Evolutionary conservation across 2,888 invertebrate genomes (phyloP), one percentile per base, ranked within the genome.

Genomic region (Polymixis flavicincta): DNA sequence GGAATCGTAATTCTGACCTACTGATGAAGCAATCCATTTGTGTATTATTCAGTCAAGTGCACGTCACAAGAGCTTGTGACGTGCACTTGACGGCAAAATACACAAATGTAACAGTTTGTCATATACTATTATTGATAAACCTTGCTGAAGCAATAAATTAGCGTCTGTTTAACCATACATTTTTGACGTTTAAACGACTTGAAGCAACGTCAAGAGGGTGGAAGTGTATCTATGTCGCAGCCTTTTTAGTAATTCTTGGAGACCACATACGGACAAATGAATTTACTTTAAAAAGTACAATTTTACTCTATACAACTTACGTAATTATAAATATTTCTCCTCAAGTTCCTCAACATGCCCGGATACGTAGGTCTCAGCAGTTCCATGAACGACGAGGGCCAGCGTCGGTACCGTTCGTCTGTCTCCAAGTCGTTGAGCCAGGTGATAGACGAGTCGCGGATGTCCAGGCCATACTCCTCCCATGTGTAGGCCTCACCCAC

Each of bases 371-470:
- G 99, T 78, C 99, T 97, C 82, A 99, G 96, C 81, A 99, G 96
- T 89, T 99, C 99, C 96, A 98, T 98, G 71, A 99, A 97, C 55
- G 98, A 98, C 1, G 97, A 97, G 0, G 99, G 98, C 99, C 99
- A 99, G 74, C 98, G 97, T 48, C 97, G 97, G 92, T 99, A 99
- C 82, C 98, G 97, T 61, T 97, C 97, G 96, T 99, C 99, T 14
- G 97, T 97, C 95, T 99, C 99, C 75, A 99, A 97, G 92, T 99
- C 99, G 92, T 99, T 99, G 42, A 99, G 97, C 98, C 99, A 99
- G 92, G 98, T 97, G 77, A 99, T 98, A 1, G 99, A 98, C 0
- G 98, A 98, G 92, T 99, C 99, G 78, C 99, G 97, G 82, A 99
- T 98, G 92, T 99, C 99, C 82, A 99, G 97, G 0, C 99, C 99